These are phyloP conservation scores for Seira ritae DNA, from an alignment of 2,888 invertebrate genomes.

Conservation along the genomic window DNA sequence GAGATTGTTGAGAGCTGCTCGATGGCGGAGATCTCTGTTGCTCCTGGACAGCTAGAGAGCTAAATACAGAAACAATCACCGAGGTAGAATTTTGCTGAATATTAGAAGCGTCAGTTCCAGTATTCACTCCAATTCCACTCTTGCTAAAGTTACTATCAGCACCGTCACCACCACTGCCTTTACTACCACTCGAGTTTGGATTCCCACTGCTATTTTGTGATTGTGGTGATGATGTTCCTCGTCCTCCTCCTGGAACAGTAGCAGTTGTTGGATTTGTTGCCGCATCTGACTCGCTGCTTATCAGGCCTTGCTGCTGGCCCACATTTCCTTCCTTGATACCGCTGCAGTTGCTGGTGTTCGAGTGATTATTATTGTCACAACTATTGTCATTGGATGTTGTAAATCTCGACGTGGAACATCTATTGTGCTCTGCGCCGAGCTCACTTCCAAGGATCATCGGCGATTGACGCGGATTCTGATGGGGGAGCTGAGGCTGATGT, in stretches of 20 bases:
- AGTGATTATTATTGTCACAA: slow-evolving; percentile 29
- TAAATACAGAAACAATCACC: slow-evolving; percentile 69
- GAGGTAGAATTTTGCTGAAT: slow-evolving; percentile 53
- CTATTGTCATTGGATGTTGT: not conserved
- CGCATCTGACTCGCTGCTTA: slow-evolving; percentile 43
- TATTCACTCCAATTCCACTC: slow-evolving; percentile 25
- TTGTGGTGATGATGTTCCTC: slow-evolving; percentile 9
- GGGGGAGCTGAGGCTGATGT: slow-evolving; percentile 21
- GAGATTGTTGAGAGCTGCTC: not conserved
- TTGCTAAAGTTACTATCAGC: slow-evolving; percentile 8
- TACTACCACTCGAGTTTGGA: slow-evolving; percentile 14
- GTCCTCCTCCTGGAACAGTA: too few species aligned
- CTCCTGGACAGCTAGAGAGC: slow-evolving; percentile 65
- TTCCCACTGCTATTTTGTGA: slow-evolving; percentile 2
- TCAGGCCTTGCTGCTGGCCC: slow-evolving; percentile 53
- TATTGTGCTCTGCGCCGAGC: not conserved
- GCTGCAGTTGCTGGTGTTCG: slow-evolving; percentile 10
- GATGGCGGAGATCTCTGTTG: slow-evolving; percentile 42
- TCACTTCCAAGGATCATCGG: slow-evolving; percentile 23
- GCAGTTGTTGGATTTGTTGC: slow-evolving; percentile 2
- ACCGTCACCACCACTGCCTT: slow-evolving; percentile 17
- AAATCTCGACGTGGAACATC: slow-evolving; percentile 1
- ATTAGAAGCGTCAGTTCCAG: not conserved
- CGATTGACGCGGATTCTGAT: slow-evolving; percentile 11
- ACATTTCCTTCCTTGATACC: slow-evolving; percentile 57